Evolutionary conservation across 2,113 vertebrate genomes (phyloP).

Genomic region (Lucifuga dentata): DNA sequence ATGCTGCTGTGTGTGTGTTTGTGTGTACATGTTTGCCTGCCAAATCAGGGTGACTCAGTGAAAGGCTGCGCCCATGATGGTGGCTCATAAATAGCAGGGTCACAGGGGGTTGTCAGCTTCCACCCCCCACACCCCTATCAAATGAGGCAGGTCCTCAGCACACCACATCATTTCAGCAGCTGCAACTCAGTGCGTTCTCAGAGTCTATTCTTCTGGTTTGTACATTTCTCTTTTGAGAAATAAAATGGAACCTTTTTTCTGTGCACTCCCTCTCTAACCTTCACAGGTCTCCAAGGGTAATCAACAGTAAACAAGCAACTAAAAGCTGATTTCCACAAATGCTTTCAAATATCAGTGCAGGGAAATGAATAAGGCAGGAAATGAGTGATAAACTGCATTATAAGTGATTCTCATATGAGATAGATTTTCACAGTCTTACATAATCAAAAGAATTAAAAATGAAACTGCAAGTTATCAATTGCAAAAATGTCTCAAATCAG

Average conservation of each 20-base stretch:
- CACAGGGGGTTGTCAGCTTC: constrained; percentile 25
- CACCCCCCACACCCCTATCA: constrained; percentile 17
- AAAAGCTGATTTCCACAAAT: constrained; percentile 1
- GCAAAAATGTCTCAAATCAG: too few species aligned
- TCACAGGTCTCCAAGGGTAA: constrained; percentile 33
- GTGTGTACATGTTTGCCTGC: constrained; percentile 11
- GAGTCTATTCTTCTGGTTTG: constrained; percentile 47
- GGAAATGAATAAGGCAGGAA: constrained; percentile 4
- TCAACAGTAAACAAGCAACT: constrained; percentile 10
- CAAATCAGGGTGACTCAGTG: constrained; percentile 53
- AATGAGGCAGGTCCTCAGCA: constrained; percentile 25
- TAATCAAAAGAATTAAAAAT: too few species aligned
- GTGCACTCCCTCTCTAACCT: constrained; percentile 27
- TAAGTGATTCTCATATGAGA: not conserved
- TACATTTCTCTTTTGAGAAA: constrained; percentile 23
- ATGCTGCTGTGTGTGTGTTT: constrained; percentile 15
- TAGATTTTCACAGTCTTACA: constrained; percentile 9
- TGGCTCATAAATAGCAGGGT: constrained; percentile 49
- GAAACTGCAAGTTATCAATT: too few species aligned
- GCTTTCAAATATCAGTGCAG: not conserved
- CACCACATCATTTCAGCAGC: constrained; percentile 30
- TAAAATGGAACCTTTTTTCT: constrained; percentile 38
- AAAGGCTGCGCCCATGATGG: constrained; percentile 27
- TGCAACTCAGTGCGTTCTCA: constrained; percentile 6
- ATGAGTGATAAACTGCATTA: not conserved